Evolutionary conservation across 2,888 invertebrate genomes (phyloP).

Genomic region (Catocala fraxini): DNA sequence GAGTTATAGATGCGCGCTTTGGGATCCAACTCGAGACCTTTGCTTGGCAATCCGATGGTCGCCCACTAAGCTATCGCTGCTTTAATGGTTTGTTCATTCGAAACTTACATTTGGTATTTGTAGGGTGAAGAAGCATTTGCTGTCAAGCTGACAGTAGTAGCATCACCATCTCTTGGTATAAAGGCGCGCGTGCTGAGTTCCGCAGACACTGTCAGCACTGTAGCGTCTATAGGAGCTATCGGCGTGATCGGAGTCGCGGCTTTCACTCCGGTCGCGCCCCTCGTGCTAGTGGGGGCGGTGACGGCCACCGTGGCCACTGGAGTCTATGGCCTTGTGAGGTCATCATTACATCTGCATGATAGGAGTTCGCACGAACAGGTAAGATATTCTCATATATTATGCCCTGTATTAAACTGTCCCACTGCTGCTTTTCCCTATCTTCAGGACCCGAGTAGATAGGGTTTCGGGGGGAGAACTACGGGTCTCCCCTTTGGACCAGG

Average conservation of each 20-base stretch:
- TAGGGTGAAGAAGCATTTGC: constrained; percentile 73
- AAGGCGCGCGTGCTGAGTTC: constrained; percentile 75
- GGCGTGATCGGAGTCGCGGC: constrained; percentile 84
- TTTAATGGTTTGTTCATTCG: too few relatives aligned
- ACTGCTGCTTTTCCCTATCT: too few relatives aligned
- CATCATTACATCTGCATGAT: constrained; percentile 81
- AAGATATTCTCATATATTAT: constrained; percentile 11
- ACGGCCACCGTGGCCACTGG: constrained; percentile 81
- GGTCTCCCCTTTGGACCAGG: too few relatives aligned
- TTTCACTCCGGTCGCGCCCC: constrained; percentile 84
- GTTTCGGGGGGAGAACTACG: too few relatives aligned
- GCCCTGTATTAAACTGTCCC: too few relatives aligned
- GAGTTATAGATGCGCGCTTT: too few relatives aligned
- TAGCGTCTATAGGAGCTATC: constrained; percentile 78
- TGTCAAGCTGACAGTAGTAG: constrained; percentile 75
- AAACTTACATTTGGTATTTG: background rate
- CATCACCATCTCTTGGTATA: constrained; percentile 75
- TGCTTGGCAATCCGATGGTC: too few relatives aligned
- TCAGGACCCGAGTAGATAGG: too few relatives aligned
- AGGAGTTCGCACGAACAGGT: constrained; percentile 85
- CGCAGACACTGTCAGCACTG: constrained; percentile 76
- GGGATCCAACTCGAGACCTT: too few relatives aligned
- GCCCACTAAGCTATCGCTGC: too few relatives aligned
- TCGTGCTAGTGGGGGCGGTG: constrained; percentile 79
- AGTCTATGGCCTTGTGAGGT: constrained; percentile 83